phyloP scores from a whole-genome alignment of 2,113 vertebrate genomes.

The Campylomormyrus tamandua region DNA sequence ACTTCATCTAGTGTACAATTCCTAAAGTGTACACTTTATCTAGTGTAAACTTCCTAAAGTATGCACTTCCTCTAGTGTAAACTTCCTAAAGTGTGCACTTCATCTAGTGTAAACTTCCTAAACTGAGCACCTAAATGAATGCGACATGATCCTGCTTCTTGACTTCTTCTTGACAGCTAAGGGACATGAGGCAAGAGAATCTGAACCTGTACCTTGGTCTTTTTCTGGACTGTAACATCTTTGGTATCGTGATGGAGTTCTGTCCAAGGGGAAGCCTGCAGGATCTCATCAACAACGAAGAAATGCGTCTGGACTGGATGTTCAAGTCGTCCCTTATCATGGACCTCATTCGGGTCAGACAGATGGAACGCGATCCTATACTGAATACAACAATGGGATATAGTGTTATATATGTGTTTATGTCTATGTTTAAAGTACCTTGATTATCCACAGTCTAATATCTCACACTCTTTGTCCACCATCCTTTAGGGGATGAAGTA shows the following conservation, averaged over 20 bases:
- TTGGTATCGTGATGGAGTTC: constrained; percentile 76
- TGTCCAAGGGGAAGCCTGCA: constrained; percentile 74
- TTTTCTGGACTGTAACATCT: constrained; percentile 64
- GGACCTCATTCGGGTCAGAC: constrained; percentile 71
- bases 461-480: background rate
- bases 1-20: background rate
- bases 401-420: background rate
- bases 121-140: background rate
- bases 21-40: background rate
- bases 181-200: constrained; percentile 79
- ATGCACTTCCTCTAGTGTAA: too few relatives aligned
- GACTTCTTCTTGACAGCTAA: constrained; percentile 52
- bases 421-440: background rate
- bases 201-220: constrained; percentile 71
- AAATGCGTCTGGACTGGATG: constrained; percentile 89
- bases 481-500: constrained; percentile 70
- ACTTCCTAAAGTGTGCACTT: background rate
- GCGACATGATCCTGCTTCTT: background rate
- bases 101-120: background rate
- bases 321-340: constrained; percentile 82
- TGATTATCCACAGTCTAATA: background rate
- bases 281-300: constrained; percentile 68
- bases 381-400: background rate
- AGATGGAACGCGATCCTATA: background rate
- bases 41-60: background rate